A percentile compares a stretch with the other conserved stretches of the same genome.
phyloP scores from a whole-genome alignment of 2,888 invertebrate species.

The Pristionchus fissidentatus region DNA sequence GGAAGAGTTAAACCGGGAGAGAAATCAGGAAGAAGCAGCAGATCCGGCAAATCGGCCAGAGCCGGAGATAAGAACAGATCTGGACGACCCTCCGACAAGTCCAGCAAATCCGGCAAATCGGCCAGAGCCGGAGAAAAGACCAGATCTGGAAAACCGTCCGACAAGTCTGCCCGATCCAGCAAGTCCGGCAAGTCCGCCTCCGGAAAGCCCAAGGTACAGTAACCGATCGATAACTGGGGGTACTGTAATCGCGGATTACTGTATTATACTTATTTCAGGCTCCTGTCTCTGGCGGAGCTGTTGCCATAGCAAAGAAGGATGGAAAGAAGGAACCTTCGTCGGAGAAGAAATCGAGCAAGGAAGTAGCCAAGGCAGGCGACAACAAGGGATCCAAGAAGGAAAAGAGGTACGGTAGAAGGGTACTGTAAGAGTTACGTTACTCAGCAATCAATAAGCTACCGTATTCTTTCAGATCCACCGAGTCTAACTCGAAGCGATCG shows the following conservation, averaged over 20 bases:
- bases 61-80: conserved; percentile 4
- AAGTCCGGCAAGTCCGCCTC: neutral
- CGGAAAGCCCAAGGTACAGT: neutral
- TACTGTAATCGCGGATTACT: neutral
- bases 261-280: neutral
- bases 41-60: too few relatives aligned
- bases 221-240: neutral
- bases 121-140: neutral
- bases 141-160: neutral
- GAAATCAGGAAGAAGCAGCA: neutral
- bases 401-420: too few relatives aligned
- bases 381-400: conserved; percentile 11
- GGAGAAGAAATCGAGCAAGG: neutral
- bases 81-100: neutral
- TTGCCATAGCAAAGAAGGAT: neutral
- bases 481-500: conserved; percentile 8
- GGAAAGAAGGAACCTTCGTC: neutral
- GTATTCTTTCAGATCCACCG: neutral
- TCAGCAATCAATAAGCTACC: neutral
- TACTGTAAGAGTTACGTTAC: conserved; percentile 7
- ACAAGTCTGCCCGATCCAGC: neutral
- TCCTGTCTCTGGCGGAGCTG: neutral
- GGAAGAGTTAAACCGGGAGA: neutral
- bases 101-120: neutral
- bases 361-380: neutral